Percentiles rank a stretch among this genome's conserved stretches.
Evolutionary conservation across 2,797 vertebrate species (phyloP).

Genomic region (Eulemur albifrons): DNA sequence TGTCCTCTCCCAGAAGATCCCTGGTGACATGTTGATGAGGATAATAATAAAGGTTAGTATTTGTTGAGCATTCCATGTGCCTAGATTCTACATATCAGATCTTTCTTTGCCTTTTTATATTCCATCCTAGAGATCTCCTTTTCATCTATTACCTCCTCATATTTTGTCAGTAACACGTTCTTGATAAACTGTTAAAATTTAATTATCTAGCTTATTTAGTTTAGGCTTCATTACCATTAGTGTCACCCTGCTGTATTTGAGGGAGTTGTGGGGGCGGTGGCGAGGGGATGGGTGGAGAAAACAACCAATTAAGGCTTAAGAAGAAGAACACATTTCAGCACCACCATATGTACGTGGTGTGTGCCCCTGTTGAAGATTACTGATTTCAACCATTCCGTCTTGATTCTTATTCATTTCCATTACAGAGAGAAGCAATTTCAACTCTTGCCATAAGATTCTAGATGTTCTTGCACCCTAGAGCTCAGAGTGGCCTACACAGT

Average conservation of each 20-base stretch:
- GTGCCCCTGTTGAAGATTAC: background rate
- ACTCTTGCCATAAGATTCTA: background rate
- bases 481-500: background rate
- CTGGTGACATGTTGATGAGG: background rate
- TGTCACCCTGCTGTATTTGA: background rate
- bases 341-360: fast-evolving
- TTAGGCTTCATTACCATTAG: background rate
- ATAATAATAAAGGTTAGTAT: background rate
- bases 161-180: background rate
- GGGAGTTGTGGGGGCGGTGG: background rate
- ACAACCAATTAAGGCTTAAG: background rate
- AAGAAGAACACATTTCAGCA: background rate
- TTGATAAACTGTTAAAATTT: background rate
- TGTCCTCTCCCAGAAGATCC: background rate
- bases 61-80: background rate
- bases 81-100: background rate
- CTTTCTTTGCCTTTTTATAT: background rate
- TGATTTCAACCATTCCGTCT: background rate
- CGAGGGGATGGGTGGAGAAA: background rate
- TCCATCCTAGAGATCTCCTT: background rate
- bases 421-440: background rate
- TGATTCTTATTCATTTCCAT: background rate
- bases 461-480: background rate
- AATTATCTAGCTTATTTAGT: background rate
- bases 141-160: background rate